A percentile compares a stretch with the other conserved stretches of the same genome.
These are phyloP conservation scores for Nothura maculosa DNA, from an alignment of 2,797 vertebrate species.

Conservation along the genomic window DNA sequence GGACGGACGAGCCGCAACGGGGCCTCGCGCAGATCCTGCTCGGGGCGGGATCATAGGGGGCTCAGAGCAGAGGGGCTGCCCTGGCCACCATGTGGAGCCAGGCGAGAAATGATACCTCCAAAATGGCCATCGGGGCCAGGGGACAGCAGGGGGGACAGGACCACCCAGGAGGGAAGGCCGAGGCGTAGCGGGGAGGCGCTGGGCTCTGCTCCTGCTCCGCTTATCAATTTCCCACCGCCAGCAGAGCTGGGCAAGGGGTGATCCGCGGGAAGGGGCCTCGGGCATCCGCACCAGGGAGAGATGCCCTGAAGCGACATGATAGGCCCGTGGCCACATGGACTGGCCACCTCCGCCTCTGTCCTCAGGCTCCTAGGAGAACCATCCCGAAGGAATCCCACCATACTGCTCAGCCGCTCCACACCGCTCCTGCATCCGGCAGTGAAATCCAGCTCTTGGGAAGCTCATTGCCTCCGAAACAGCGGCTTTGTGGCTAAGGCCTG, in stretches of 20 bases:
- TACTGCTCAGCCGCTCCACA: too few species aligned
- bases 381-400: neutral
- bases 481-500: neutral
- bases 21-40: too few species aligned
- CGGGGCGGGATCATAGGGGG: too few species aligned
- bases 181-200: neutral
- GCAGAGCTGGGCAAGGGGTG: neutral
- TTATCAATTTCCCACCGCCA: neutral
- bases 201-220: too few species aligned
- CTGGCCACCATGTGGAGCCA: neutral
- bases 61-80: neutral
- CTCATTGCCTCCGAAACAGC: neutral
- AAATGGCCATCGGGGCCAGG: too few species aligned
- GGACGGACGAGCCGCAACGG: neutral
- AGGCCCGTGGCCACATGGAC: too few species aligned
- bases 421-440: neutral
- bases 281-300: too few species aligned
- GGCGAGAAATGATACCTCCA: neutral
- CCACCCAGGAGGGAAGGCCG: neutral
- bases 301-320: too few species aligned
- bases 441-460: neutral
- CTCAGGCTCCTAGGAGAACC: neutral
- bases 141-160: neutral
- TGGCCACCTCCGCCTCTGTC: neutral
- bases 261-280: neutral